phyloP scores from a whole-genome alignment of 2,797 vertebrate species.

The Artibeus jamaicensis region DNA sequence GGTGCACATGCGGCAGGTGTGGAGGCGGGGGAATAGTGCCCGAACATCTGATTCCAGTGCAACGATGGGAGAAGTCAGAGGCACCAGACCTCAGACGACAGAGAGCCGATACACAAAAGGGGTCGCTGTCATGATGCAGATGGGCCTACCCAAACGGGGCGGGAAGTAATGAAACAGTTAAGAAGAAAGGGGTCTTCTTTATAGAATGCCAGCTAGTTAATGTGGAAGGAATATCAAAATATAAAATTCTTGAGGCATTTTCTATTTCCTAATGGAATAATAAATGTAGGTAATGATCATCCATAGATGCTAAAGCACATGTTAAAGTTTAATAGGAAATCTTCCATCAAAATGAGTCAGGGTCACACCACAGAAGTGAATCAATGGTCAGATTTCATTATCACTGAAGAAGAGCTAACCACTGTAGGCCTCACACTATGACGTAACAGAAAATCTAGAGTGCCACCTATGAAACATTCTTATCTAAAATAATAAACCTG shows the following conservation, averaged over 20 bases:
- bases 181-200: slow-evolving; percentile 14
- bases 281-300: background rate
- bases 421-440: background rate
- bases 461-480: background rate
- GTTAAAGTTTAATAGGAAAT: background rate
- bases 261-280: slow-evolving; percentile 40
- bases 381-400: background rate
- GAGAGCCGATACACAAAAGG: background rate
- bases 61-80: background rate
- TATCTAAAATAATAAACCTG: background rate
- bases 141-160: background rate
- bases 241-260: background rate
- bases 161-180: background rate
- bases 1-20: background rate
- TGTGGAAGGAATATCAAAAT: background rate
- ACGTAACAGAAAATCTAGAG: background rate
- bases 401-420: background rate
- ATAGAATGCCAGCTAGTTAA: slow-evolving; percentile 11
- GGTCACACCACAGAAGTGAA: background rate
- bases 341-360: background rate
- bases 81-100: background rate
- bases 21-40: background rate
- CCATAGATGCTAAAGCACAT: background rate
- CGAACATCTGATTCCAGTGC: background rate
- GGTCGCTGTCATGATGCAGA: background rate